Base-by-base conservation (phyloP, 2,888 invertebrate genomes). In the Platerodrilus igneus region DNA sequence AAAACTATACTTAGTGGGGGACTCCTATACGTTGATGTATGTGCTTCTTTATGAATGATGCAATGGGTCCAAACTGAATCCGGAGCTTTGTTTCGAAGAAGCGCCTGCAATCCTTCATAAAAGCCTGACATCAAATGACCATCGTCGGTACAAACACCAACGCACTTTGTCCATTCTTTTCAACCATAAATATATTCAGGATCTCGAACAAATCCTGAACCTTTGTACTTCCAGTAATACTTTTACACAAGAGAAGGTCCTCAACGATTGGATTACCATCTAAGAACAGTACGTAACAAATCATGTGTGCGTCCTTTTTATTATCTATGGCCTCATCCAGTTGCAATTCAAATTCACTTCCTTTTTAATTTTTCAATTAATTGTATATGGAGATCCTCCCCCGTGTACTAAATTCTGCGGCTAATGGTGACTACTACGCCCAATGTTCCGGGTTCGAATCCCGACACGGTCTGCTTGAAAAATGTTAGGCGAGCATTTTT, bases 381-480 rank as follows among this genome's bases (percentile, higher is more conserved):
- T 32, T 27, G 30, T 28, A 1, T n/a, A 35, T 35, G 37, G 14
- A 34, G 15, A 25, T 46, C 39, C 31, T 44, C 41, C 17, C 45
- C 32, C 33, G 51, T 51, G 28, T 50, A 9, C 29, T 46, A 22
- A 18, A 52, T 52, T 51, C 42, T 36, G 32, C 45, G 39, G 30
- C 45, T 45, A 13, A 55, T 50, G 23, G n/a, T n/a, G n/a, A n/a
- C n/a, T n/a, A n/a, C n/a, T n/a, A n/a, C n/a, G n/a, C n/a, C n/a
- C n/a, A n/a, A n/a, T n/a, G n/a, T n/a, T n/a, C n/a, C n/a, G n/a
- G n/a, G n/a, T n/a, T n/a, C n/a, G n/a, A n/a, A n/a, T n/a, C n/a
- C n/a, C n/a, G n/a, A n/a, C n/a, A n/a, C n/a, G n/a, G n/a, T n/a
- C n/a, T n/a, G n/a, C n/a, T n/a, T n/a, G n/a, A n/a, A n/a, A n/a